Evolutionary conservation across 2,113 vertebrate species (phyloP).

Genomic region (Neolamprologus caudopunctatus): DNA sequence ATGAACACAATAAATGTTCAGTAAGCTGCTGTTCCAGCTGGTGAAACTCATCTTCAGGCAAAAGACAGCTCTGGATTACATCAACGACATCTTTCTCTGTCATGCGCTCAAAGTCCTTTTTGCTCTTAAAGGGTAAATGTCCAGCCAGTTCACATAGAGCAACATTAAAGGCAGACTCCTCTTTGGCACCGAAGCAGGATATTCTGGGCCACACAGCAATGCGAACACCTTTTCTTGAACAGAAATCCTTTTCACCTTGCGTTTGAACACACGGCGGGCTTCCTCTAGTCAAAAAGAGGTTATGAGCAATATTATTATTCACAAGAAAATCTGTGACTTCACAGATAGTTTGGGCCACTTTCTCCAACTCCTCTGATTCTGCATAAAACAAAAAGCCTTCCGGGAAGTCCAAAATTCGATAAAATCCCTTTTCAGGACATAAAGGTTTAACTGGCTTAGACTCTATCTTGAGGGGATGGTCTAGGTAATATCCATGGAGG

Average conservation of each 20-base stretch:
- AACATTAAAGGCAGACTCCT: slow-evolving; percentile 78
- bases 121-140: slow-evolving; percentile 78
- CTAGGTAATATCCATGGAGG: slow-evolving; percentile 83
- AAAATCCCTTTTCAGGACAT: slow-evolving; percentile 51
- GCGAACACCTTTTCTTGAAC: slow-evolving; percentile 68
- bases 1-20: slow-evolving; percentile 36
- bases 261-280: slow-evolving; percentile 43
- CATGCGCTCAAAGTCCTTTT: slow-evolving; percentile 65
- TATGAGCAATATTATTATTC: slow-evolving; percentile 76
- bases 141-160: slow-evolving; percentile 91
- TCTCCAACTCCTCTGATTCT: slow-evolving; percentile 24
- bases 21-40: slow-evolving; percentile 66
- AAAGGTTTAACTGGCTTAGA: slow-evolving; percentile 57
- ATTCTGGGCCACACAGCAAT: slow-evolving; percentile 79
- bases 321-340: slow-evolving; percentile 73
- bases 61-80: slow-evolving; percentile 67
- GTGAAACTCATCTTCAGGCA: slow-evolving; percentile 66
- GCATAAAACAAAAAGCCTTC: slow-evolving; percentile 81
- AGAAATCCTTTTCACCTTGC: not conserved
- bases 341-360: slow-evolving; percentile 58
- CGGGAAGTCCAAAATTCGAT: slow-evolving; percentile 65
- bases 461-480: slow-evolving; percentile 73
- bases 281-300: slow-evolving; percentile 82
- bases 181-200: slow-evolving; percentile 79
- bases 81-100: slow-evolving; percentile 71